Base-by-base conservation (phyloP, 2,113 vertebrate species). In the Psophia crepitans region DNA sequence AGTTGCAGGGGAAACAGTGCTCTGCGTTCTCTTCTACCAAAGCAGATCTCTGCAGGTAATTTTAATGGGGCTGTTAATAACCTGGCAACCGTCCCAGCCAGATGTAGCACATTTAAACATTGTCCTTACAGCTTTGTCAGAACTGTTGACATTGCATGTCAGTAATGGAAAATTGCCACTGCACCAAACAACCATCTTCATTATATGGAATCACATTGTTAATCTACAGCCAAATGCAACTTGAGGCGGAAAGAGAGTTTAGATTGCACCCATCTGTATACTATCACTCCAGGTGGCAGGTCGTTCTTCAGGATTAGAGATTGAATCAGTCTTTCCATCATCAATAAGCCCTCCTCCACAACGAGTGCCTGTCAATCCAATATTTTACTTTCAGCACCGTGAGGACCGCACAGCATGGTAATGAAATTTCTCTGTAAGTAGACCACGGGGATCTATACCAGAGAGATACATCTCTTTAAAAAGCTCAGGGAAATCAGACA, bases 221-320 rank as follows among this genome's bases (percentile, higher is more conserved):
- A 97, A 97, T 97, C 94, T 96, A 56, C 92, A 92, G 94, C 92
- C 94, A 97, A 98, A 97, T 95, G 96, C 95, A 97, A 97, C 95
- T 96, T 75, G 94, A 97, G 95, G 96, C 33, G 1, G 90, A 95
- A 77, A 93, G 96, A 90, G 94, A 93, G 94, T 95, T 96, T 96
- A 96, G 97, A 97, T 98, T 97, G 96, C 96, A 95, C 94, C 94
- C 96, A 97, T 98, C 96, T 98, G 96, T 98, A 96, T 75, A 78
- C 94, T 96, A 98, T 97, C 96, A 98, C 94, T 97, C 88, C 96
- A 96, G 93, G 97, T 98, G 97, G 97, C 97, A 98, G 97, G 97
- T 97, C 96, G 84, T 97, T 97, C 97, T 97, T 97, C 97, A 98
- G 96, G 96, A 97, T 97, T 98, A 97, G 97, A 98, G 96, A 98